Evolutionary conservation across 2,797 vertebrate genomes (phyloP).

Genomic region (Myripristis murdjan): DNA sequence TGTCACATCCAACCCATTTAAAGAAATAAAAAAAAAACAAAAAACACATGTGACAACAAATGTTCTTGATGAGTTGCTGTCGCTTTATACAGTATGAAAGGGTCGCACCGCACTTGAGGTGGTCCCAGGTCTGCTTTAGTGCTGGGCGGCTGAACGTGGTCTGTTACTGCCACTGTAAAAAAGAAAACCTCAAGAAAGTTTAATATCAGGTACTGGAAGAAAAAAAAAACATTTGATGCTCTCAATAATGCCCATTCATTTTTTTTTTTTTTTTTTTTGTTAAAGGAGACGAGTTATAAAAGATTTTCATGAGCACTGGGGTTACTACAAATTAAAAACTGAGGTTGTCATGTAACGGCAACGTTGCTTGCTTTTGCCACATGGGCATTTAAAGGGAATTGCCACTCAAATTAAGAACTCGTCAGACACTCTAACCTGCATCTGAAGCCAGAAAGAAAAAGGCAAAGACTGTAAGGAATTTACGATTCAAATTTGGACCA

Average conservation of each 20-base stretch:
- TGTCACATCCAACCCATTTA: not conserved
- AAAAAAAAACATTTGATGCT: not conserved
- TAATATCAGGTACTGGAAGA: not conserved
- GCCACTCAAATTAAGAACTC: not conserved
- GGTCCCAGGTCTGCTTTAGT: not conserved
- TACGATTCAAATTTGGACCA: not conserved
- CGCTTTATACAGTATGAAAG: not conserved
- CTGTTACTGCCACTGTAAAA: conserved; percentile 9
- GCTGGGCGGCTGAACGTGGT: not conserved
- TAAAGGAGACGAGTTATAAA: not conserved
- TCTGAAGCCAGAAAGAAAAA: not conserved
- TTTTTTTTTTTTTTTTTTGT: no score
- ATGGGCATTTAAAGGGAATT: not conserved
- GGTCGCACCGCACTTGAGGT: not conserved
- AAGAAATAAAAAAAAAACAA: conserved; percentile 6
- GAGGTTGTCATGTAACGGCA: no score
- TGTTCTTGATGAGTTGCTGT: conserved; percentile 28
- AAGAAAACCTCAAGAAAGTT: not conserved
- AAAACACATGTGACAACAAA: conserved; percentile 13
- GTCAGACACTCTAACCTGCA: not conserved
- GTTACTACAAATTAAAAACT: no score
- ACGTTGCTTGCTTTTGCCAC: not conserved
- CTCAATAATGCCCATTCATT: conserved; percentile 1
- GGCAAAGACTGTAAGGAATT: not conserved
- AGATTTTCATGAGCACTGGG: not conserved